A percentile compares a stretch with the other conserved stretches of the same genome.
Evolutionary conservation across 2,113 vertebrate genomes (phyloP).

Genomic region (Gymnobelideus leadbeateri): DNA sequence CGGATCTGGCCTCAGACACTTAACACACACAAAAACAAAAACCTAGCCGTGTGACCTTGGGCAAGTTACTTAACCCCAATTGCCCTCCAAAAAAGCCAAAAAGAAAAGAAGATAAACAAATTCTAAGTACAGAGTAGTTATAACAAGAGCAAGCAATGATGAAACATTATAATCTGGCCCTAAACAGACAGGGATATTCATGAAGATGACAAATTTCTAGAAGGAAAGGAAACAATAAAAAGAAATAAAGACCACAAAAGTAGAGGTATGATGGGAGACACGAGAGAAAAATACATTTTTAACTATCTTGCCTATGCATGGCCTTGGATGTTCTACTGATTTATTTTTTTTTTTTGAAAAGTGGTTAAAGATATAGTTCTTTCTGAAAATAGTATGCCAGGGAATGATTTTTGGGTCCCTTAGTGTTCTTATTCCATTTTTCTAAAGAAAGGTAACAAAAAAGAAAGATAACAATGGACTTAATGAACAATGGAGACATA

Average conservation of each 20-base stretch:
- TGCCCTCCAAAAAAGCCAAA: no score
- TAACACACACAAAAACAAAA: no score
- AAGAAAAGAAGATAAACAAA: not conserved
- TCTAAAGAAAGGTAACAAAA: not conserved
- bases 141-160: not conserved
- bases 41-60: no score
- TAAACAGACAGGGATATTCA: not conserved
- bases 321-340: not conserved
- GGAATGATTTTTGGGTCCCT: not conserved
- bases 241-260: not conserved
- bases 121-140: not conserved
- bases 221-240: not conserved
- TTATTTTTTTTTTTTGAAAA: not conserved
- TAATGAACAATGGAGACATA: not conserved
- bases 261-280: not conserved
- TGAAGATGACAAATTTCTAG: not conserved
- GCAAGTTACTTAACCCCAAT: no score
- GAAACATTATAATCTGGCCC: not conserved
- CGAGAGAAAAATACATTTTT: not conserved
- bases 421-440: not conserved
- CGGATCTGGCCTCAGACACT: no score
- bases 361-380: not conserved
- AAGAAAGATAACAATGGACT: not conserved
- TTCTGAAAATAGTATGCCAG: not conserved
- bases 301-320: not conserved